phyloP scores from a whole-genome alignment of 2,797 vertebrate species.

The Cirrhinus mrigala region DNA sequence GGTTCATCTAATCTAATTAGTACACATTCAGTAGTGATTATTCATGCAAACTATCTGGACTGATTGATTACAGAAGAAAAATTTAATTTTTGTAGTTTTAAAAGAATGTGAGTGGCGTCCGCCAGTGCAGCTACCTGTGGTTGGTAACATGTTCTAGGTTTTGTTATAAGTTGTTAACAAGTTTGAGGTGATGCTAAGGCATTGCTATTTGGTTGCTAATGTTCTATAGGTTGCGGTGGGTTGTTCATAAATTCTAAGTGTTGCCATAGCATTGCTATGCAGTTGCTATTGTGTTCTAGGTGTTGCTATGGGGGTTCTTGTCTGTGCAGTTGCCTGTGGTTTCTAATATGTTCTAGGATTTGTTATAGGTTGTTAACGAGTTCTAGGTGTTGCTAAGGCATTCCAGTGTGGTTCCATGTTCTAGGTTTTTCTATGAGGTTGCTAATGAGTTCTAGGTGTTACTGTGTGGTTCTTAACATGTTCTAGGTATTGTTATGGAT shows the following conservation, averaged over 20 bases:
- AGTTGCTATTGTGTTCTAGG: too few species aligned
- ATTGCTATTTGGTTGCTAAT: background rate
- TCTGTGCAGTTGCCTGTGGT: too few species aligned
- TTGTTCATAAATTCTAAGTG: background rate
- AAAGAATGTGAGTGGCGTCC: background rate
- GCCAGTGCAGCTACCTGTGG: background rate
- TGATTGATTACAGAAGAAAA: background rate
- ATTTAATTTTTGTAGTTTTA: background rate
- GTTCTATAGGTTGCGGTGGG: background rate
- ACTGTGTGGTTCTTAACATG: too few species aligned
- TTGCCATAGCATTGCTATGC: background rate
- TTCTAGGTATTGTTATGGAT: background rate
- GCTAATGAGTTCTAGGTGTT: too few species aligned
- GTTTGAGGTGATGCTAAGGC: background rate
- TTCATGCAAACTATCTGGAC: background rate
- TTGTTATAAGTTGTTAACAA: background rate
- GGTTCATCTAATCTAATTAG: background rate
- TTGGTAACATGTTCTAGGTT: background rate
- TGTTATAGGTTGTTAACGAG: too few species aligned
- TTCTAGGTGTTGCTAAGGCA: too few species aligned
- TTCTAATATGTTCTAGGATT: too few species aligned
- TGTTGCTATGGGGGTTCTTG: too few species aligned
- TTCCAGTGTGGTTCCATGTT: too few species aligned
- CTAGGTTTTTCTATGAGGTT: too few species aligned
- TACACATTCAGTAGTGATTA: background rate